Percentiles rank a stretch among this genome's conserved stretches.
phyloP scores from a whole-genome alignment of 2,888 invertebrate species.

The Arrhopalites spinosus region DNA sequence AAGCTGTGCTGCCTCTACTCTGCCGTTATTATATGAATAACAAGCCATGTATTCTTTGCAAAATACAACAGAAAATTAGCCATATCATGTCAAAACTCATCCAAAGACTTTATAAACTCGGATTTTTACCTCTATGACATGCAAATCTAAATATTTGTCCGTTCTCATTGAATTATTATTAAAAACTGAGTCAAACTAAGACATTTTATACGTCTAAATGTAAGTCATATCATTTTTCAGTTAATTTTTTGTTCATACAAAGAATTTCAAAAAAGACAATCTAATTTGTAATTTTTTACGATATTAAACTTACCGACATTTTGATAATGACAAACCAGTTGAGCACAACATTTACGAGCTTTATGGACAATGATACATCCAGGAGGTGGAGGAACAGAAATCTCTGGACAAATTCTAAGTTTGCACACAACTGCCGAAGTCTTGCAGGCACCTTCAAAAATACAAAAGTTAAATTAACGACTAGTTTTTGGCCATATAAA shows the following conservation, averaged over 20 bases:
- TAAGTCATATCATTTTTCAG: too few species aligned
- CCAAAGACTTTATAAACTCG: too few species aligned
- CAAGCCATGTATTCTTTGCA: not conserved
- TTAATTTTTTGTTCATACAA: not conserved
- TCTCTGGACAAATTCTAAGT: constrained; percentile 74
- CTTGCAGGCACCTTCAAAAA: constrained; percentile 48
- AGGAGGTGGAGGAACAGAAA: constrained; percentile 75
- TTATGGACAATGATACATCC: constrained; percentile 74
- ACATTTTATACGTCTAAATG: too few species aligned
- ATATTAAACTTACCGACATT: constrained; percentile 12
- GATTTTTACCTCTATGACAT: too few species aligned
- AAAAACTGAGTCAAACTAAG: too few species aligned
- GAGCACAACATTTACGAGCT: constrained; percentile 75
- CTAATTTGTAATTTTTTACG: not conserved
- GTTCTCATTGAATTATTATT: too few species aligned
- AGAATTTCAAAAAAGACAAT: not conserved
- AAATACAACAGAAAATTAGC: not conserved
- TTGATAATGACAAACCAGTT: constrained; percentile 69
- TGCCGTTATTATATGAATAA: not conserved
- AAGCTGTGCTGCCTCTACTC: not conserved
- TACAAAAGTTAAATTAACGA: too few species aligned
- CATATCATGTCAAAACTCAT: not conserved
- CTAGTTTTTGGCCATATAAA: too few species aligned
- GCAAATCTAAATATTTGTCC: too few species aligned
- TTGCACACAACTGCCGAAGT: constrained; percentile 75